These are phyloP conservation scores for Columba livia DNA, from an alignment of 2,113 vertebrate species.

Conservation along the genomic window DNA sequence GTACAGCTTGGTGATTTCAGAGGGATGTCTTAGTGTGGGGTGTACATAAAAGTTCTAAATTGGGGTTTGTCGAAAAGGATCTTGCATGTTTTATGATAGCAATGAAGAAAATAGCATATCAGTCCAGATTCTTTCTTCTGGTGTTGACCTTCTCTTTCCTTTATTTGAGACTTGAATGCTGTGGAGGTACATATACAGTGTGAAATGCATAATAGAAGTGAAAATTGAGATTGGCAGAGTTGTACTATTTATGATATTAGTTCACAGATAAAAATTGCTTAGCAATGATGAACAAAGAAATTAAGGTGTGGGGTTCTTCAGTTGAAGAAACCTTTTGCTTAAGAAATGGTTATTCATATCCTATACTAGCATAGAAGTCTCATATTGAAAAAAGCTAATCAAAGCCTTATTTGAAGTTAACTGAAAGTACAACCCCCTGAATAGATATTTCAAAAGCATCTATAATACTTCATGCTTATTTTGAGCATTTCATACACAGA, in stretches of 20 bases:
- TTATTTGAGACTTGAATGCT: neutral
- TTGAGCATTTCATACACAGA: neutral
- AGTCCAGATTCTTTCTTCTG: neutral
- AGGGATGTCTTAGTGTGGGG: neutral
- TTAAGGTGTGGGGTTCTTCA: neutral
- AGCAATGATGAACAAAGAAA: neutral
- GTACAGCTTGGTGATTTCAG: neutral
- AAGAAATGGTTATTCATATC: neutral
- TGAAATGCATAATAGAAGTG: neutral
- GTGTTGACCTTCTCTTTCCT: neutral
- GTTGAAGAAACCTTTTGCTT: neutral
- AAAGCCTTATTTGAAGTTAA: neutral
- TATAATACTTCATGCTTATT: neutral
- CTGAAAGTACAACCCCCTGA: neutral
- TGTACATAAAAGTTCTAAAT: neutral
- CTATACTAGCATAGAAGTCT: neutral
- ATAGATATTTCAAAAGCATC: neutral
- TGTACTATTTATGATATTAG: neutral
- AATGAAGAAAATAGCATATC: neutral
- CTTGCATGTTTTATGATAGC: neutral
- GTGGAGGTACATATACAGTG: neutral
- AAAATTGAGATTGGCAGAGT: neutral
- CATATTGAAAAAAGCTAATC: neutral
- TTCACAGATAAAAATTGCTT: neutral
- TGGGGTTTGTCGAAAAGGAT: neutral